Conservation (phyloP, 2,888 invertebrate genomes). For the Cerceris ruficornis region DNA sequence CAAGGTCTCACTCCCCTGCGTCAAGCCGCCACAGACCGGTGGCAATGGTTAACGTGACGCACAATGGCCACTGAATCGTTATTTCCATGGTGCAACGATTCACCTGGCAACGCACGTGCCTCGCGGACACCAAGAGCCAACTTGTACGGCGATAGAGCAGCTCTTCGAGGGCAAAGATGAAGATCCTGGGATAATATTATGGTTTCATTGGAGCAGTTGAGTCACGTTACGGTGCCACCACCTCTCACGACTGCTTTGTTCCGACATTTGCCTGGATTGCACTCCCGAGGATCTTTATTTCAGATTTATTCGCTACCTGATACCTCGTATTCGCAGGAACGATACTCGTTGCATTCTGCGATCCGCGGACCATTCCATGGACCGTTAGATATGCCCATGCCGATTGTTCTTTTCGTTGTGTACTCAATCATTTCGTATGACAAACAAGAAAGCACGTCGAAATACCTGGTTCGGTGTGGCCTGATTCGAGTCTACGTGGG, state of each 20-base stretch:
- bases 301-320: conserved; percentile 33
- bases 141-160: no score
- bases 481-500: no score
- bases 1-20: conserved; percentile 5
- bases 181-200: conserved; percentile 67
- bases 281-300: conserved; percentile 45
- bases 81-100: conserved; percentile 19
- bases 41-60: conserved; percentile 41
- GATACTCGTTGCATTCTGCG: neutral
- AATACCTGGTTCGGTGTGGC: no score
- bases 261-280: conserved; percentile 46
- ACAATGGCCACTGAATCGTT: conserved; percentile 23
- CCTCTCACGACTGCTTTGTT: conserved; percentile 25
- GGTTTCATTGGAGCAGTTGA: conserved; percentile 66
- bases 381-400: neutral
- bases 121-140: no score
- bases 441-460: no score
- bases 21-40: conserved; percentile 35
- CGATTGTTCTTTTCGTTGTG: no score
- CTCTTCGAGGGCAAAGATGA: conserved; percentile 53
- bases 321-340: neutral
- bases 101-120: no score
- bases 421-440: no score
- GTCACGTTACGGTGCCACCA: conserved; percentile 42
- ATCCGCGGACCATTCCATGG: neutral